These are phyloP conservation scores for Pandion haliaetus DNA, from an alignment of 2,113 vertebrate genomes.

Conservation along the genomic window DNA sequence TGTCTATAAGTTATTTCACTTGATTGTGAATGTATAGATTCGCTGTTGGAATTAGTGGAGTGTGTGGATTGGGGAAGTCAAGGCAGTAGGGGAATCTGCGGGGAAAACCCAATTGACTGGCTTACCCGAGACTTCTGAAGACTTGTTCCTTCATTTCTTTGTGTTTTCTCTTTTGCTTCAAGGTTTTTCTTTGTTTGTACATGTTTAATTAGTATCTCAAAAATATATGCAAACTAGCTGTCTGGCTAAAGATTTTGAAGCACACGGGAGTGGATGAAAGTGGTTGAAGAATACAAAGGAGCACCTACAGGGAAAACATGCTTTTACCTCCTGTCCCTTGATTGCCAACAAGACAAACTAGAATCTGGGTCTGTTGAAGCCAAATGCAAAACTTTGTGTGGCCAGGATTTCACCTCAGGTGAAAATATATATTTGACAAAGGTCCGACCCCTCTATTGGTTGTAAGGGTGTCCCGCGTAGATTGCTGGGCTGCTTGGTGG, in stretches of 20 bases:
- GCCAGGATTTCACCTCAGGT: constrained; percentile 4
- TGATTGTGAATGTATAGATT: neutral
- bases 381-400: neutral
- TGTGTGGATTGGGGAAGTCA: constrained; percentile 57
- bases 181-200: constrained; percentile 66
- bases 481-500: neutral
- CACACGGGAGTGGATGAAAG: constrained; percentile 57
- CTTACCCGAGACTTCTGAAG: constrained; percentile 49
- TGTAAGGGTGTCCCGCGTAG: neutral
- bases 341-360: constrained; percentile 10
- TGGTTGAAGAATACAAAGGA: constrained; percentile 54
- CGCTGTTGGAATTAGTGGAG: constrained; percentile 34
- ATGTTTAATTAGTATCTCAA: constrained; percentile 68
- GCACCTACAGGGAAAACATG: constrained; percentile 54
- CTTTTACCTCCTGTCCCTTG: constrained; percentile 26
- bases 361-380: neutral
- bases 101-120: constrained; percentile 57
- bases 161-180: constrained; percentile 51
- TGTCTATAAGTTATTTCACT: neutral
- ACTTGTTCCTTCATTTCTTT: constrained; percentile 62
- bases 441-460: neutral
- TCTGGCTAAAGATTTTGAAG: constrained; percentile 50
- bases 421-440: neutral
- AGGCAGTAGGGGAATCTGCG: constrained; percentile 41
- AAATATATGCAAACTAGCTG: constrained; percentile 60